Evolutionary conservation across 2,113 vertebrate genomes (phyloP).

Genomic region (Cyprinodon variegatus): DNA sequence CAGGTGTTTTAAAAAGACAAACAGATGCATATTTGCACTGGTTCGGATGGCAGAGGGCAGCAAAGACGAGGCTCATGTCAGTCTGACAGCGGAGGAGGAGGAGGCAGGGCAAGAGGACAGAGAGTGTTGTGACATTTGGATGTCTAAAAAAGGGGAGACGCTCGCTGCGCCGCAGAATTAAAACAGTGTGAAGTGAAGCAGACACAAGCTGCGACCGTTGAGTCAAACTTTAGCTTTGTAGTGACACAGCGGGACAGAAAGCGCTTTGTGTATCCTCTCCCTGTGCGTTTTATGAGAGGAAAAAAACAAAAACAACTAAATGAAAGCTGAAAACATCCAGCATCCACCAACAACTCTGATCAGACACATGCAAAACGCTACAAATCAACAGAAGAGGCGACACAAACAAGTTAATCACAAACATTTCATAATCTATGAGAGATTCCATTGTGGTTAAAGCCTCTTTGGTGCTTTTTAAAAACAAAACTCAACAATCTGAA

Average conservation of each 20-base stretch:
- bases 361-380: not conserved
- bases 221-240: conserved; percentile 28
- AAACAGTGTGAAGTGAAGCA: conserved; percentile 28
- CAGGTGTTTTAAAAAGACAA: conserved; percentile 62
- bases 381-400: not conserved
- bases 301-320: not conserved
- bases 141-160: conserved; percentile 30
- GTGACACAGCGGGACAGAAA: conserved; percentile 47
- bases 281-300: not conserved
- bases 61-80: conserved; percentile 54
- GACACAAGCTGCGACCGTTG: conserved; percentile 21
- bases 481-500: too few species aligned
- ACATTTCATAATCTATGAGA: not conserved
- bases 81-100: conserved; percentile 33
- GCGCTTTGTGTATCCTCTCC: conserved; percentile 13
- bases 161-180: conserved; percentile 14
- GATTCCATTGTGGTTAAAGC: not conserved
- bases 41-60: conserved; percentile 44
- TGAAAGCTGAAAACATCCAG: conserved; percentile 15
- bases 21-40: conserved; percentile 53
- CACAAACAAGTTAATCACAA: not conserved
- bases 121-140: conserved; percentile 52
- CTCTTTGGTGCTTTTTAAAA: not conserved
- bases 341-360: conserved; percentile 8
- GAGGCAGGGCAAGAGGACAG: conserved; percentile 46